Evolutionary conservation across 2,113 vertebrate species (phyloP).

Genomic region (Lepidiolamprologus cunningtoni): DNA sequence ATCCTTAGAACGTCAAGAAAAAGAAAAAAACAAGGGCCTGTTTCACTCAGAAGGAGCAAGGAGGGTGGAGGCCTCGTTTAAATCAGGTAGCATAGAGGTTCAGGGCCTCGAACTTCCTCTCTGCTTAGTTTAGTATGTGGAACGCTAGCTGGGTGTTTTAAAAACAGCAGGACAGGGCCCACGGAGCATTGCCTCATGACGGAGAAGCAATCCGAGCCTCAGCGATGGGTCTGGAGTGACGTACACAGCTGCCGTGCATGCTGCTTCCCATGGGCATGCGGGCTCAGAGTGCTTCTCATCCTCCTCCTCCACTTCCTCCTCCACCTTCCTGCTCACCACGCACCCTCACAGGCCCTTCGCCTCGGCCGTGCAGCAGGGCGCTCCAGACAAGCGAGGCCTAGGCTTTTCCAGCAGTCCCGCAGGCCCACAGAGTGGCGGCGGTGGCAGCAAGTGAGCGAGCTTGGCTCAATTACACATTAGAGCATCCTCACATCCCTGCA

Average conservation of each 20-base stretch:
- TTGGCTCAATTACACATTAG: slow-evolving; percentile 63
- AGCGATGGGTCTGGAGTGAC: slow-evolving; percentile 25
- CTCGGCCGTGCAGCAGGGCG: background rate
- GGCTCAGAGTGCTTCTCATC: slow-evolving; percentile 54
- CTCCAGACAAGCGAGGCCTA: slow-evolving; percentile 61
- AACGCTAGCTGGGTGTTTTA: background rate
- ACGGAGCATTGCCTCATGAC: slow-evolving; percentile 2
- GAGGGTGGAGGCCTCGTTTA: slow-evolving; percentile 29
- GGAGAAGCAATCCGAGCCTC: slow-evolving; percentile 33
- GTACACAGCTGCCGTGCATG: slow-evolving; percentile 40
- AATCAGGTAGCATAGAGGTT: slow-evolving; percentile 29
- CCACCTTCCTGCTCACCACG: slow-evolving; percentile 47
- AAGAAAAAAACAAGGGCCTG: slow-evolving; percentile 32
- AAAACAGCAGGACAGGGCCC: background rate
- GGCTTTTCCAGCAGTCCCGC: slow-evolving; percentile 58
- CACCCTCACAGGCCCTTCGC: slow-evolving; percentile 34
- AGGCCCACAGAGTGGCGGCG: slow-evolving; percentile 56
- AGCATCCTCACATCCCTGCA: slow-evolving; percentile 52
- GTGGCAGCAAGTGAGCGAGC: slow-evolving; percentile 31
- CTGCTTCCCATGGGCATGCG: slow-evolving; percentile 61
- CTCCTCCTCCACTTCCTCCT: slow-evolving; percentile 58
- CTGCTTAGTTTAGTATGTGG: background rate
- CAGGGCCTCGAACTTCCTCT: slow-evolving; percentile 21
- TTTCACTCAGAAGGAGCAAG: slow-evolving; percentile 22
- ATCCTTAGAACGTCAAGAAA: slow-evolving; percentile 73